Base-by-base conservation (phyloP, 2,797 vertebrate genomes). In the Australoheros facetus region DNA sequence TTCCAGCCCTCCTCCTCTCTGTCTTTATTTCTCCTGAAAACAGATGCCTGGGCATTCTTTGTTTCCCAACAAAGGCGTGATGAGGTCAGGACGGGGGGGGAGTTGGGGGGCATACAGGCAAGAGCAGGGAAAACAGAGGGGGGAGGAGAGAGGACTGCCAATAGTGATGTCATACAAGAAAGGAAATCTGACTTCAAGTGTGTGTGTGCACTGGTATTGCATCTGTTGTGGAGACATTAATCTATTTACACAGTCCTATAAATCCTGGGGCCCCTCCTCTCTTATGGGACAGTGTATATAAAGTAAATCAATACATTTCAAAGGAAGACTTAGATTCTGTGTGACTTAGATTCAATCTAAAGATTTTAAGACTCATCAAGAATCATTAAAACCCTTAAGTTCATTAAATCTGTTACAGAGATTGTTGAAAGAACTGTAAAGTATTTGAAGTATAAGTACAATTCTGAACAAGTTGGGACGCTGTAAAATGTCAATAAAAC, bases 41-140 rank as follows among this genome's bases (percentile, higher is more conserved):
- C 94, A 94, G 90, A 94, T 88, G 91, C 92, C 89, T 89, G 85
- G 84, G 79, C 89, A 87, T 80, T 91, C 93, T 93, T 95, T 96
- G 94, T 95, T 93, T 92, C 87, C 90, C 83, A 94, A 95, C 94
- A 95, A 95, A 95, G 83, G 80, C 89, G 55, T 80, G 90, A 75
- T 92, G 93, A 95, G 92, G 93, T 95, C 94, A 94, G 87, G 75
- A 86, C 7, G 73, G 69, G 71, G 78, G 56, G 84, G 69, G 75
- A n/a, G n/a, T n/a, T n/a, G 73, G 69, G 74, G 78, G 56, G 84
- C n/a, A 87, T 85, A 80, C 85, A 83, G 89, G 87, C 82, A 11
- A 85, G 81, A 79, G 74, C 73, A 83, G 76, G 75, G 88, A 81
- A 56, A 73, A 79, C 56, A 76, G 80, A 73, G 87, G 89, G 83